Evolutionary conservation across 2,797 vertebrate species (phyloP).

Genomic region (Ctenopoma multispine): DNA sequence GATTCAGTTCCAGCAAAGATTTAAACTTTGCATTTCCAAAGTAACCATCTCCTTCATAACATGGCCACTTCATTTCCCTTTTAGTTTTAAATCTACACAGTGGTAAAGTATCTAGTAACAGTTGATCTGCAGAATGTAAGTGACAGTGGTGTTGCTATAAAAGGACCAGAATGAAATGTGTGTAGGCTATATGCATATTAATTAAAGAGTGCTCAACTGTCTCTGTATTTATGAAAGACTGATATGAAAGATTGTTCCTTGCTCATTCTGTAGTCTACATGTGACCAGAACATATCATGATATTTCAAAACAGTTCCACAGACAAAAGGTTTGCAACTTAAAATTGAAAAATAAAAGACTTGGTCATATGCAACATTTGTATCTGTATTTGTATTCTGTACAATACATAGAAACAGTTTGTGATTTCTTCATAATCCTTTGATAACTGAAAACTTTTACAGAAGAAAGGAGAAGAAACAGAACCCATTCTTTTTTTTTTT

Average conservation of each 20-base stretch:
- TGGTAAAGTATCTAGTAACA: constrained; percentile 83
- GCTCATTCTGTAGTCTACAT: constrained; percentile 60
- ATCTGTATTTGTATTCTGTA: constrained; percentile 98
- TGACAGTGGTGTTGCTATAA: constrained; percentile 83
- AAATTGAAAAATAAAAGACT: constrained; percentile 81
- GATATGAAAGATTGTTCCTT: constrained; percentile 71
- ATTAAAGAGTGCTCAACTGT: constrained; percentile 72
- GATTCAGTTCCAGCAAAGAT: constrained; percentile 45
- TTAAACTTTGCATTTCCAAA: constrained; percentile 48
- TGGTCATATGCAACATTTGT: constrained; percentile 97
- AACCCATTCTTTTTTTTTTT: constrained; percentile 56
- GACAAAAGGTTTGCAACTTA: constrained; percentile 87
- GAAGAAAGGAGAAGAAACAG: constrained; percentile 77
- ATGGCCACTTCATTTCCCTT: constrained; percentile 39
- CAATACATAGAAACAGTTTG: constrained; percentile 93
- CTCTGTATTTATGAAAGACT: constrained; percentile 66
- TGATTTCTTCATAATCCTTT: constrained; percentile 87
- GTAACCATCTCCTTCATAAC: constrained; percentile 30
- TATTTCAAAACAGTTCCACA: constrained; percentile 92
- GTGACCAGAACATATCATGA: constrained; percentile 82
- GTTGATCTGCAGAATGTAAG: constrained; percentile 86
- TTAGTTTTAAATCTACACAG: constrained; percentile 78
- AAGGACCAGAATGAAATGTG: constrained; percentile 74
- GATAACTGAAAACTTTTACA: constrained; percentile 80
- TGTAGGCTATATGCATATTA: constrained; percentile 71